Evolutionary conservation across 2,797 vertebrate species (phyloP).

Genomic region (Pagetopsis macropterus): DNA sequence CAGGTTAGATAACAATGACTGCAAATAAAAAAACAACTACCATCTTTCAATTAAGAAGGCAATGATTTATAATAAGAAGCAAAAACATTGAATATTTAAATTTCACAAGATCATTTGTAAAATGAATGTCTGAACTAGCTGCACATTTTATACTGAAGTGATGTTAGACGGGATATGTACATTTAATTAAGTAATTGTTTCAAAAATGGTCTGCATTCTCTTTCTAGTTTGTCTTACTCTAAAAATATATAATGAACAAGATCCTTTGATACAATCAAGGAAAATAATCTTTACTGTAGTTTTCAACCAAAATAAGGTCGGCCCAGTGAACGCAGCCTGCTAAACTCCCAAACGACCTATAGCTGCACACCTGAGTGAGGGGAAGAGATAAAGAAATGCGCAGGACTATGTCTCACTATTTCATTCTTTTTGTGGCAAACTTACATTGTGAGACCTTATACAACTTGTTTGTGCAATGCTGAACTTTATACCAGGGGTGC

Average conservation of each 20-base stretch:
- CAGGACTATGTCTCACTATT: background rate
- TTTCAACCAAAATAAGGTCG: background rate
- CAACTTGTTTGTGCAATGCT: background rate
- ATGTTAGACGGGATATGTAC: too few species aligned
- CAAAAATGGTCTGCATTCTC: too few species aligned
- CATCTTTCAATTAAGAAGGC: background rate
- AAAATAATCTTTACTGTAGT: background rate
- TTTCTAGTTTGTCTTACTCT: background rate
- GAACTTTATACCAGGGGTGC: background rate
- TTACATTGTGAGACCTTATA: background rate
- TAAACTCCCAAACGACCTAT: background rate
- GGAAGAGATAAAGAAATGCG: background rate
- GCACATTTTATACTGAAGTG: too few species aligned
- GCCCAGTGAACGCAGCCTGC: background rate
- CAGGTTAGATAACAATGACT: conserved; percentile 7
- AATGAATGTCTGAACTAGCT: too few species aligned
- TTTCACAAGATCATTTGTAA: too few species aligned
- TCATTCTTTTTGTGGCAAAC: background rate
- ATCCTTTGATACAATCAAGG: background rate
- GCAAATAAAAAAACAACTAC: background rate
- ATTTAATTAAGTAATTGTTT: too few species aligned
- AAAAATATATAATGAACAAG: background rate
- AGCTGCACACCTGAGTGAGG: background rate
- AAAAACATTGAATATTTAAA: background rate
- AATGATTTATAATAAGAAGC: background rate